Base-by-base conservation (phyloP, 2,888 invertebrate species). In the Luperina testacea region DNA sequence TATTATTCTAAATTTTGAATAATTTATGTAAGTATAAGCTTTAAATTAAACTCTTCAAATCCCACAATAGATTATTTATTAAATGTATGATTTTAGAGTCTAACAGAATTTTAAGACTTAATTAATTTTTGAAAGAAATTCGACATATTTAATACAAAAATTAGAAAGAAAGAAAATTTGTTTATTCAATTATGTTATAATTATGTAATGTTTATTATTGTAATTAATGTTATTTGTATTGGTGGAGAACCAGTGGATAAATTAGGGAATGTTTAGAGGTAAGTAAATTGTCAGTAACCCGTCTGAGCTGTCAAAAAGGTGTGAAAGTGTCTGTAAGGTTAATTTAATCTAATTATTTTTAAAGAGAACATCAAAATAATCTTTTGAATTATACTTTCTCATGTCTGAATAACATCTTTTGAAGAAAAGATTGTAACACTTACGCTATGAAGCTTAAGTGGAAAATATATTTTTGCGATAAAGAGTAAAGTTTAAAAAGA, bases 271-370 rank as follows among this genome's bases (percentile, higher is more conserved):
- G 1, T n/a, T 42, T 20, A n/a, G 15, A 45, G 42, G 0, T 45
- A 17, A 0, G 42, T 45, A 3, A 45, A 45, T 20, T 71, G 42
- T 74, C 78, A 71, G 73, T 63, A 17, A 71, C 4, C 27, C 20
- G 63, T 77, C n/a, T 32, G 24, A 61, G 38, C 38, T 51, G 63
- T 72, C 79, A 59, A 42, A 68, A 32, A 69, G 68, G 71, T 74
- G 73, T 67, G 65, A 68, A 57, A 71, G 24, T 51, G 20, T 32
- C 61, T 72, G 53, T n/a, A 0, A 64, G 32, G 45, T 53, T 24
- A 11, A 59, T 48, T 11, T 27, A 20, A 53, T 45, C 8, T 17
- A 3, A 45, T 74, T 63, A 8, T 32, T 51, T 7, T 72, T 11
- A 32, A 79, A 24, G n/a, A 70, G 20, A 5, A 48, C 8, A 78